Base-by-base conservation (phyloP, 2,797 vertebrate genomes). In the Micrastur ruficollis region DNA sequence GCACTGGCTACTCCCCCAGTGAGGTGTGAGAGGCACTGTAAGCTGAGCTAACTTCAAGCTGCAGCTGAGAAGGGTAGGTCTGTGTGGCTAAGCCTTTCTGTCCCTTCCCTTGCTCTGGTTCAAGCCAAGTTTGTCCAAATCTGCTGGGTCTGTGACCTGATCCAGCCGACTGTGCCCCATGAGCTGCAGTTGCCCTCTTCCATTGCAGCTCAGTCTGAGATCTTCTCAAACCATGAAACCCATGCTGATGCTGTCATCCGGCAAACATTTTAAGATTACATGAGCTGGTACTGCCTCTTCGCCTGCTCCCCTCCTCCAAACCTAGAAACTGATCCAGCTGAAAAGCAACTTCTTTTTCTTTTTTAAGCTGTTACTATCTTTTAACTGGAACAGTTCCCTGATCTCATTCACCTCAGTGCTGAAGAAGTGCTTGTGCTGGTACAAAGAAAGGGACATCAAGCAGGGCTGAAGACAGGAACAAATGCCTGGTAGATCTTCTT, bases 231-330 rank as follows among this genome's bases (percentile, higher is more conserved):
- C 27, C 4, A 0, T 46, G 42, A 52, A 75, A 68, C 56, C 25
- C 14, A 8, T 40, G 50, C 58, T 59, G 12, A 27, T 46, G 44
- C 44, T 70, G 25, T 75, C 44, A 40, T 17, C 38, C 7, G 4
- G 58, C 46, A 78, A 61, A 71, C 15, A 8, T 47, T 66, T 70
- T 66, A 72, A 42, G 32, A 13, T 47, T 34, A 36, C 19, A 9
- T 42, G 72, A 66, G 36, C 61, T 38, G 47, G 63, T 81, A 27
- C 50, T 47, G 44, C 12, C 38, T 81, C 44, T 55, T 46, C 42
- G 8, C 2, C 0, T 72, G 67, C 3, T 6, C 12, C 2, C 5
- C 8, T 5, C 9, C 26, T 25, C 25, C 53, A 46, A 22, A 32
- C 26, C 46, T 42, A 40, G 22, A 34, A 80, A 38, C 12, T n/a